These are phyloP conservation scores for Semnornis frantzii DNA, from an alignment of 2,113 vertebrate genomes.

Conservation along the genomic window DNA sequence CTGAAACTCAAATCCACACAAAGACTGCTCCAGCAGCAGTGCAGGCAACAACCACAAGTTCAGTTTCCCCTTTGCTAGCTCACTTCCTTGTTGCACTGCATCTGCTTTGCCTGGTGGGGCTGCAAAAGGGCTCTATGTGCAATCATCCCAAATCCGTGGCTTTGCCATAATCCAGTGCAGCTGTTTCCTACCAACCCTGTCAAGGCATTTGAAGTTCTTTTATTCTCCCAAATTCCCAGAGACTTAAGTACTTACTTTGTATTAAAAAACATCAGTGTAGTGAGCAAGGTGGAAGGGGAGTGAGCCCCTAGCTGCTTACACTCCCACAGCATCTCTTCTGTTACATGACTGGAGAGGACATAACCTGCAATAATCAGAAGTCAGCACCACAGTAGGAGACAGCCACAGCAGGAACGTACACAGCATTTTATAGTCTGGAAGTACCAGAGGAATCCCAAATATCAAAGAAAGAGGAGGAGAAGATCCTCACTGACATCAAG, in stretches of 20 bases:
- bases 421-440: not conserved
- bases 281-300: conserved; percentile 95
- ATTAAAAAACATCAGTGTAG: conserved; percentile 99
- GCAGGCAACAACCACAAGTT: not conserved
- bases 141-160: not conserved
- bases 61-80: not conserved
- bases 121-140: not conserved
- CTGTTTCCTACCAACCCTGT: not conserved
- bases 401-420: not conserved
- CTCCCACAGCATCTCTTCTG: conserved; percentile 99
- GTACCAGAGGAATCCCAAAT: not conserved
- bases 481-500: not conserved
- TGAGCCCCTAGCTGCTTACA: conserved; percentile 98
- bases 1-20: not conserved
- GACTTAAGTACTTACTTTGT: conserved; percentile 90
- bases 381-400: not conserved
- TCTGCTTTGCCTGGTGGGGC: not conserved
- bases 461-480: not conserved
- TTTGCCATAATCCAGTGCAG: not conserved
- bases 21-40: not conserved
- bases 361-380: conserved; percentile 84
- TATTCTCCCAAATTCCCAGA: not conserved
- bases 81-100: not conserved
- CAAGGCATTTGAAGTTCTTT: not conserved
- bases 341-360: conserved; percentile 96